phyloP scores from a whole-genome alignment of 2,888 invertebrate genomes.

The Meiosimyza decipiens region DNA sequence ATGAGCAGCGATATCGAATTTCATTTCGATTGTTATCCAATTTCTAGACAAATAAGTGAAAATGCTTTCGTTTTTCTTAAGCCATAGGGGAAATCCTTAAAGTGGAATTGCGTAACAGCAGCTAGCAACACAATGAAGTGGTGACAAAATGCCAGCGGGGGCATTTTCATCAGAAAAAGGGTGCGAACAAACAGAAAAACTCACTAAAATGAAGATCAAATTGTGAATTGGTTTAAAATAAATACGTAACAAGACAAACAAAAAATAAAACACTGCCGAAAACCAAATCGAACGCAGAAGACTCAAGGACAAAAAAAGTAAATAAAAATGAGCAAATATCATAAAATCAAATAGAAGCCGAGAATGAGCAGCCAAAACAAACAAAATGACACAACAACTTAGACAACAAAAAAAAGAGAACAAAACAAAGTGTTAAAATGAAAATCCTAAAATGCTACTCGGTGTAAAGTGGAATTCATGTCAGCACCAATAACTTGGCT shows the following conservation, averaged over 20 bases:
- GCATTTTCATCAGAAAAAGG: too few species aligned
- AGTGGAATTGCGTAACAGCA: too few species aligned
- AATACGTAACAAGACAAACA: too few species aligned
- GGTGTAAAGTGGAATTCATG: too few species aligned
- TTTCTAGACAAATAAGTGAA: constrained; percentile 62
- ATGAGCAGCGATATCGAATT: constrained; percentile 64
- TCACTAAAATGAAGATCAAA: too few species aligned
- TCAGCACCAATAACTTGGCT: too few species aligned
- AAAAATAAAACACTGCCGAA: too few species aligned
- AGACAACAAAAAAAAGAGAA: neutral
- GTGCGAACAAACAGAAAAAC: too few species aligned
- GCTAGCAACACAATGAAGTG: neutral
- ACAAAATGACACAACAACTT: constrained; percentile 16
- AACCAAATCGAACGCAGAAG: too few species aligned
- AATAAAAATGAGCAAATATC: constrained; percentile 49
- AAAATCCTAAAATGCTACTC: neutral
- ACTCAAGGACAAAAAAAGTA: constrained; percentile 17
- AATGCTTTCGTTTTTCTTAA: constrained; percentile 52
- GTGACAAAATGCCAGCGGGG: neutral
- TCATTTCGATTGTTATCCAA: constrained; percentile 66
- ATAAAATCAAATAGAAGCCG: constrained; percentile 48
- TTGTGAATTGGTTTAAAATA: too few species aligned
- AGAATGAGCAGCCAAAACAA: constrained; percentile 8
- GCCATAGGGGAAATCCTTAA: constrained; percentile 10
- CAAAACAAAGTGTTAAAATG: neutral